Percentiles rank a stretch among this genome's conserved stretches.
These are phyloP conservation scores for Drosophila ficusphila DNA, from an alignment of 1,140 invertebrate genomes.

Conservation along the genomic window DNA sequence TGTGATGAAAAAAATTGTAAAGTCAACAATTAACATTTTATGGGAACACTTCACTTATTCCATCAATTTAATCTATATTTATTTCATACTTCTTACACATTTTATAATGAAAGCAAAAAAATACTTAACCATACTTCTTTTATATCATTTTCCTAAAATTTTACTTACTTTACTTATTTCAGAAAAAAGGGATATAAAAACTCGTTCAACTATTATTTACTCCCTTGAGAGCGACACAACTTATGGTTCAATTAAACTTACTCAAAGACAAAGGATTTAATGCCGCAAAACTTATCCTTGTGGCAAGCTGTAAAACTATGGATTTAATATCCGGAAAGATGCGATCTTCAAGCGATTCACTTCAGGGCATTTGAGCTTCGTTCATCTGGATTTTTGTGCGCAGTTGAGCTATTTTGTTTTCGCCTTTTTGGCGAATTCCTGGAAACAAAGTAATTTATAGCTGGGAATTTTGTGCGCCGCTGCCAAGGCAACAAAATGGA, in stretches of 20 bases:
- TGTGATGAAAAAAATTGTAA: too few species aligned
- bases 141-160: too few species aligned
- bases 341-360: conserved; percentile 9
- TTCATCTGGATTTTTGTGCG: conserved; percentile 14
- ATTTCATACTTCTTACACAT: too few species aligned
- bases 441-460: conserved; percentile 77
- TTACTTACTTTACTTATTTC: too few species aligned
- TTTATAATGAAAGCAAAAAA: too few species aligned
- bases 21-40: too few species aligned
- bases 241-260: background rate
- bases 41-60: too few species aligned
- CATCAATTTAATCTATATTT: too few species aligned
- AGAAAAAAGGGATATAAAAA: background rate
- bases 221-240: too few species aligned
- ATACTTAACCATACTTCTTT: too few species aligned
- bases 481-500: conserved; percentile 60
- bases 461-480: conserved; percentile 58
- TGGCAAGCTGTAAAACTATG: background rate
- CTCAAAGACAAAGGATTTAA: background rate
- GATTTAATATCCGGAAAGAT: background rate
- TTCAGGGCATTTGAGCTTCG: conserved; percentile 25
- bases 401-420: conserved; percentile 20
- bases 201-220: background rate
- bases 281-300: background rate
- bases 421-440: conserved; percentile 59